Base-by-base conservation (phyloP, 2,888 invertebrate species). In the Drosophila kambysellisi region DNA sequence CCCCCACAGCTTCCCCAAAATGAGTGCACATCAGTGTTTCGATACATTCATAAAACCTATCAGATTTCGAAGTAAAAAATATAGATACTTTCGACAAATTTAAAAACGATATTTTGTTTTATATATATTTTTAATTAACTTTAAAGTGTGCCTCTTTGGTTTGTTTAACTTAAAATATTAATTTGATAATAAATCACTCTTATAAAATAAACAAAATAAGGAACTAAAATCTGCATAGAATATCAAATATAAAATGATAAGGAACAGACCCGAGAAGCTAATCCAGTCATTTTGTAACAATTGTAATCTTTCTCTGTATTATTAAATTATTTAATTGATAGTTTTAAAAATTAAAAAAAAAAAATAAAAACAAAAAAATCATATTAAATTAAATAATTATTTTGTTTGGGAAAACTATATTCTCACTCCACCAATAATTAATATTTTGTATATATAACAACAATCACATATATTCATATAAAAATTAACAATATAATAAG, bases 381-480 rank as follows among this genome's bases (percentile, higher is more conserved):
- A 2, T 20, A 20, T 20, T 20, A 0, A 12, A 7, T 7, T 7
- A 46, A 20, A 15, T 4, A 46, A 20, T 46, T 7, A 15, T 0
- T 20, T 46, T 46, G 12, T 7, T 4, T 20, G 12, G 7, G 0
- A 4, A 41, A n/a, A n/a, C 17, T 11, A 41, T 4, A 2, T 41
- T 41, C 4, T 0, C 41, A 41, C 9, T n/a, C 4, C n/a, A 11
- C 41, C 0, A 20, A 11, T 11, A 20, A 41, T 3, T 37, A 7
- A 37, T 37, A 37, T 6, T 0, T 37, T 2, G 6, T 15, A 15
- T 15, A 15, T 41, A n/a, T 5, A 41, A 41, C 5, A 43, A 17
- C 2, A n/a, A 11, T 0, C 0, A 43, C 0, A 2, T n/a, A n/a
- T 0, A 11, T 43, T n/a, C 9, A n/a, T 3, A 11, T n/a, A n/a